Evolutionary conservation across 2,797 vertebrate species (phyloP), one percentile per base, ranked within the genome.

Genomic region (Limnodromus scolopaceus): DNA sequence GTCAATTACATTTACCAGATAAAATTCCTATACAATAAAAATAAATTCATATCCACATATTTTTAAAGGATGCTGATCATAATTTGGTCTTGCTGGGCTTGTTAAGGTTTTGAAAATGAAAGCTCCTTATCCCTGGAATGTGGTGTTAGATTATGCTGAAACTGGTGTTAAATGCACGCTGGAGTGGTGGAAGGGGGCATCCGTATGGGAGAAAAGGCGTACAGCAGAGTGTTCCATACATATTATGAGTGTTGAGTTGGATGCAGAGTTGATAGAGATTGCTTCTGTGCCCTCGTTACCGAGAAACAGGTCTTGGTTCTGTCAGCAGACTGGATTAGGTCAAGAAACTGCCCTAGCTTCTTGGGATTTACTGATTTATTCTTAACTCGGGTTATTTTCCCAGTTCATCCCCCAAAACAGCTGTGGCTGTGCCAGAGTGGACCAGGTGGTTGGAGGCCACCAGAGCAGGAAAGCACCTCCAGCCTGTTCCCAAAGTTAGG

Each of bases 171-270:
- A 16, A n/a, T 68, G 71, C 14, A 2, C 66, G 4, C 34, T 64
- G 9, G 11, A 13, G 28, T 14, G 3, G 2, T 45, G 27, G 13
- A 41, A 68, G 16, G 16, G 11, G 5, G 0, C 15, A 43, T 49
- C 34, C 0, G 0, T 49, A 9, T 38, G 43, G n/a, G 17, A 69
- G 57, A 65, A 76, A 41, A 61, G 49, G 10, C 2, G 0, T 54
- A 34, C 5, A 27, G 14, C 19, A 17, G 28, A 16, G 18, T 15
- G 15, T 34, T 51, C 22, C 0, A 0, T 68, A 7, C 2, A 1
- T 34, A 12, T 43, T 74, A 13, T 1, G 6, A 36, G 23, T 58
- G 15, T 15, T 1, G 24, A 25, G 27, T 38, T 81, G 14, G 72
- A 10, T 48, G 10, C 23, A 20, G 38, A 17, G 20, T 43, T 32